Percentiles rank a stretch among this genome's conserved stretches.
phyloP scores from a whole-genome alignment of 1,140 invertebrate genomes.

The Luehdorfia chinensis region DNA sequence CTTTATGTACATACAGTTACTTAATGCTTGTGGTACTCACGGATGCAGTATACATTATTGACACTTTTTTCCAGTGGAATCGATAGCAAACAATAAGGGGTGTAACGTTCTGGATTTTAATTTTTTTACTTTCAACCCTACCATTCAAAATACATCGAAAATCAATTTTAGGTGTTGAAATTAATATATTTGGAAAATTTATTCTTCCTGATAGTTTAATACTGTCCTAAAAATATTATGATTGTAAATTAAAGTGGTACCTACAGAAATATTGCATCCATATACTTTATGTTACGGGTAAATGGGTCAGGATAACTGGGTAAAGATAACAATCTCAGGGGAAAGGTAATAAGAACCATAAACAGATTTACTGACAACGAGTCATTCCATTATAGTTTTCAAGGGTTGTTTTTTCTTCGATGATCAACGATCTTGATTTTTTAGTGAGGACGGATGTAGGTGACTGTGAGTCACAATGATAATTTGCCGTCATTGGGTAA shows the following conservation, averaged over 20 bases:
- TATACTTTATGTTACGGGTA: neutral
- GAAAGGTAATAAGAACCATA: no score
- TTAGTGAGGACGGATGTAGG: no score
- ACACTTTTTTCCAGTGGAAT: constrained; percentile 59
- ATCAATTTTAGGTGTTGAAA: constrained; percentile 54
- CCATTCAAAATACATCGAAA: constrained; percentile 58
- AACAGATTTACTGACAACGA: no score
- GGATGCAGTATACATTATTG: constrained; percentile 18
- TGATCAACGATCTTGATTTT: no score
- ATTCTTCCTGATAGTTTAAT: constrained; percentile 60
- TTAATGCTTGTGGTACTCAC: constrained; percentile 20
- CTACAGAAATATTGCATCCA: neutral
- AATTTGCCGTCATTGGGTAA: no score
- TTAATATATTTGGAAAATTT: constrained; percentile 59
- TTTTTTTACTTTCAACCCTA: constrained; percentile 53
- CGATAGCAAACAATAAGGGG: constrained; percentile 56
- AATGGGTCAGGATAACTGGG: no score
- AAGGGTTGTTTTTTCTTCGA: no score
- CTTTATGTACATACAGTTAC: no score
- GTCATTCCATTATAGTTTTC: no score
- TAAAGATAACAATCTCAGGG: no score
- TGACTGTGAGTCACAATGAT: no score
- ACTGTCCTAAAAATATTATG: constrained; percentile 51
- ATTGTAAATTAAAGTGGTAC: neutral
- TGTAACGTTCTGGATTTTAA: constrained; percentile 62